Base-by-base conservation (phyloP, 2,888 invertebrate genomes). In the Hirtodrosophila confusa region DNA sequence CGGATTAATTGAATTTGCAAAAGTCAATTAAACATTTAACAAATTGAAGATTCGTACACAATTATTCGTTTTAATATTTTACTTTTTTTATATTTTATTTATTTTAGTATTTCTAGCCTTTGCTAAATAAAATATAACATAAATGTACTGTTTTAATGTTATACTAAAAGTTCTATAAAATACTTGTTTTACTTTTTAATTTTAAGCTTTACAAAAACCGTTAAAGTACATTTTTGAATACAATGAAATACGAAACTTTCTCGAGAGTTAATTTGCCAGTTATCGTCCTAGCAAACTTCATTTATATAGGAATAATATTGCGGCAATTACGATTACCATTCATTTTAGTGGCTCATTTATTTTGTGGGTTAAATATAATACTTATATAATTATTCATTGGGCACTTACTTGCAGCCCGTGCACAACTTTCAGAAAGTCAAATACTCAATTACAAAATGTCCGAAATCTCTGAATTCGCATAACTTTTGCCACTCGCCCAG, bases 401-500 rank as follows among this genome's bases (percentile, higher is more conserved):
- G 47, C 23, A 33, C 9, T 56, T 27, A 27, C 3, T 54, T 27
- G 51, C 48, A 58, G 24, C 11, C 36, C 41, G 24, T 35, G 27
- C 29, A 39, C 24, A 57, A 55, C 56, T 67, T 45, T 39, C 44
- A 27, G 49, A 50, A 61, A 62, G 31, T 51, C 54, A 40, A 64
- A 57, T 49, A 56, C 40, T 33, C 57, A 57, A 69, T 63, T 69
- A 70, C 48, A 31, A 71, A 71, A 63, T 31, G 36, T 39, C 27
- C 10, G 24, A 55, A 41, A 24, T 48, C 45, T 51, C 29, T 67
- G 17, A 29, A 27, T 23, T 37, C 35, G 29, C 12, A 37, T 36
- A 78, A 54, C 69, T 65, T 53, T 60, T 65, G 48, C 11, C 45
- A 49, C 55, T 64, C 60, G 33, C 45, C 58, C 74, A 43, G 50